A percentile compares a stretch with the other conserved stretches of the same genome.
Conservation (phyloP, 1,140 invertebrate genomes). For the Neotoxoptera formosana region DNA sequence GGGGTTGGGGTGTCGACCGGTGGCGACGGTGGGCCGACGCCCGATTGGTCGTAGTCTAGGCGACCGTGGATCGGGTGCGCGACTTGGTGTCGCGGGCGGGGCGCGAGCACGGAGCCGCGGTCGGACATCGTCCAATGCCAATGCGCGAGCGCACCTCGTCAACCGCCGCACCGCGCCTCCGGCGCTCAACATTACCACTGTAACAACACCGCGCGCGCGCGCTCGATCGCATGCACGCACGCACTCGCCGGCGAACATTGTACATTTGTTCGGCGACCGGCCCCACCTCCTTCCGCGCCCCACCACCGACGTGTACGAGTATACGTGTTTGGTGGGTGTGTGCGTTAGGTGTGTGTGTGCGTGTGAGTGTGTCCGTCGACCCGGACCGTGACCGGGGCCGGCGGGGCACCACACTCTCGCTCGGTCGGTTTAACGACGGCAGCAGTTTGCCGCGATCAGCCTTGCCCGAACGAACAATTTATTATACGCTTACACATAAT, state of each 20-base stretch:
- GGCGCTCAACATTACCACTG: not conserved
- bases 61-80: not conserved
- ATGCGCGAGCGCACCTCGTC: not conserved
- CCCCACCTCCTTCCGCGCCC: not conserved
- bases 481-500: not conserved
- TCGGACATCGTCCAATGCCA: slow-evolving; percentile 23
- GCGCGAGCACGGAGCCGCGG: not conserved
- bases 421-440: slow-evolving; percentile 22
- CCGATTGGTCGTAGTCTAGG: slow-evolving; percentile 9
- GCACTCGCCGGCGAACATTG: not conserved
- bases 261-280: not conserved
- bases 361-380: not conserved
- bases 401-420: not conserved
- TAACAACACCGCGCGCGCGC: not conserved
- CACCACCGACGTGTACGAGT: not conserved
- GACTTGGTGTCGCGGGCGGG: not conserved
- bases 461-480: not conserved
- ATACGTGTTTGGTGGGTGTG: not conserved
- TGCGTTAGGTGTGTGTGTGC: not conserved
- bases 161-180: not conserved
- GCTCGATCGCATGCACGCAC: not conserved
- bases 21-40: not conserved
- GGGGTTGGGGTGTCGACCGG: not conserved
- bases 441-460: slow-evolving; percentile 53
- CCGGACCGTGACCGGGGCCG: not conserved